Conservation (phyloP, 1,140 invertebrate species). For the Aphis gossypii region DNA sequence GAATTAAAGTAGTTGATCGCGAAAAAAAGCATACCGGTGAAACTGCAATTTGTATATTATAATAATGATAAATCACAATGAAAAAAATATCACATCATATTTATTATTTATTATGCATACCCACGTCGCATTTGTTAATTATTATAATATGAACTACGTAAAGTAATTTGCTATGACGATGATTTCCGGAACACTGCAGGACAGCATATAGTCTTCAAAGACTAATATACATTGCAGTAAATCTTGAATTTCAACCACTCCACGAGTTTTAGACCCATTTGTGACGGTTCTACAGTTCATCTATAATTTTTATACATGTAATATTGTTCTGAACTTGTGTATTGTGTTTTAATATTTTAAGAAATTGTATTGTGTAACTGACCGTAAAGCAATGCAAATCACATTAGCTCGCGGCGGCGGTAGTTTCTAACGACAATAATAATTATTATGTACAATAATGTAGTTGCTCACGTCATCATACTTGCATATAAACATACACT, state of each 20-base stretch:
- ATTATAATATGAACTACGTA: background rate
- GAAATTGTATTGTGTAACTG: background rate
- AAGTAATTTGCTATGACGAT: background rate
- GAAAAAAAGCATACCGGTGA: background rate
- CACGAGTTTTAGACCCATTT: background rate
- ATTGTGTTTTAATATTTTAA: background rate
- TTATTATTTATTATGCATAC: background rate
- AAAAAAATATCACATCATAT: background rate
- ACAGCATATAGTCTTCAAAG: background rate
- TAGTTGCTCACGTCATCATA: background rate
- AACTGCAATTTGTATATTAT: background rate
- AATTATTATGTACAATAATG: background rate
- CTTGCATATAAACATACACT: background rate
- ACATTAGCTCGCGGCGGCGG: background rate
- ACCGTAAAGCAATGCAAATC: background rate
- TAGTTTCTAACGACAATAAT: background rate
- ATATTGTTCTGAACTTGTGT: background rate
- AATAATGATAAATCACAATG: background rate
- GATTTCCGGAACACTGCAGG: background rate
- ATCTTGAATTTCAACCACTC: constrained; percentile 16
- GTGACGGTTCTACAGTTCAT: background rate
- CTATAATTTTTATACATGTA: background rate
- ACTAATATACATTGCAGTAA: background rate
- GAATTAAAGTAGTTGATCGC: background rate
- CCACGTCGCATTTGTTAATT: background rate